Conservation (phyloP, 1,140 invertebrate species). For the Procambarus virginalis region DNA sequence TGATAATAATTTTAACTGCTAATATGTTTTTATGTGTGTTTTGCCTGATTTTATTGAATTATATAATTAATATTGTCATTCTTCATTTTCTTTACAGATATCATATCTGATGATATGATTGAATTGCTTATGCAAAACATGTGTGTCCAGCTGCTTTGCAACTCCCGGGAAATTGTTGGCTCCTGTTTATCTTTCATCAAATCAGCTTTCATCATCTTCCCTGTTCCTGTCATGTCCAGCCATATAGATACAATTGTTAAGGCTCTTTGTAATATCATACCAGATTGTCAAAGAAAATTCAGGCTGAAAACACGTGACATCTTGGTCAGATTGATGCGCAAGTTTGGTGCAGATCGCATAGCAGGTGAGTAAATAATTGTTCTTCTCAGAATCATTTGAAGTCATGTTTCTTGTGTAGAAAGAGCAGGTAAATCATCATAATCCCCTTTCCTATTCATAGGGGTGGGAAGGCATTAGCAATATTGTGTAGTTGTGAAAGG, state of each 20-base stretch:
- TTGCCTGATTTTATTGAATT: neutral
- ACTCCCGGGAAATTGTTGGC: constrained; percentile 83
- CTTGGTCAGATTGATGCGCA: constrained; percentile 84
- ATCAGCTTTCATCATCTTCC: constrained; percentile 72
- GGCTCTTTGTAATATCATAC: constrained; percentile 82
- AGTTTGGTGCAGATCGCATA: constrained; percentile 82
- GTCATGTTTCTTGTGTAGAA: no score
- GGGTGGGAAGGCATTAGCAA: no score
- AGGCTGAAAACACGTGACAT: constrained; percentile 88
- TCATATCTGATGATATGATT: constrained; percentile 73
- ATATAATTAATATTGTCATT: neutral
- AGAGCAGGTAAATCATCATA: no score
- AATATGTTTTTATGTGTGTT: no score
- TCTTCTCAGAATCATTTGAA: no score
- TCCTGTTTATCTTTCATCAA: constrained; percentile 85
- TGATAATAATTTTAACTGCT: no score
- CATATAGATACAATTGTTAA: constrained; percentile 49
- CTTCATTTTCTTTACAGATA: neutral
- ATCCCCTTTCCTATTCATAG: no score
- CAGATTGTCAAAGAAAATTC: constrained; percentile 88
- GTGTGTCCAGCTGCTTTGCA: constrained; percentile 78
- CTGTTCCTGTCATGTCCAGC: constrained; percentile 35
- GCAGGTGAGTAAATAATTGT: constrained; percentile 27
- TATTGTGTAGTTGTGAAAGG: no score
- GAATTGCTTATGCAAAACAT: constrained; percentile 83